Percentiles rank a stretch among this genome's conserved stretches.
phyloP scores from a whole-genome alignment of 30 jellyfish, hydroid and myxozoan genomes.

The Hydractinia echinata region DNA sequence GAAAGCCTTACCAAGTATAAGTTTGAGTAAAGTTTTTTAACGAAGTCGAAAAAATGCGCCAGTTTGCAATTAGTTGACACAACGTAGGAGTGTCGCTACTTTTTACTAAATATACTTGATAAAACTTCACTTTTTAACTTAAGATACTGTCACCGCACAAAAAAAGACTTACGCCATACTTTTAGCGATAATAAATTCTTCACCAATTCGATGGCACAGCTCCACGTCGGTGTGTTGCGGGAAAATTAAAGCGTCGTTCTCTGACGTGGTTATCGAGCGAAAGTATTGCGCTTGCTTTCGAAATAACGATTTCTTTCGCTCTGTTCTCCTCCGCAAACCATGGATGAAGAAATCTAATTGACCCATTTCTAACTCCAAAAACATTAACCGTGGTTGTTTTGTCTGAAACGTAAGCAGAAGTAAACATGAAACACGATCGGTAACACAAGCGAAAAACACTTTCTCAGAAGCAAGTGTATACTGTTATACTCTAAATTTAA shows the following conservation, averaged over 20 bases:
- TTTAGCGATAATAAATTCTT: constrained; percentile 31
- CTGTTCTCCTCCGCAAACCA: constrained; percentile 41
- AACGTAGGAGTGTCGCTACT: too few relatives aligned
- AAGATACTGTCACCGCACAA: too few relatives aligned
- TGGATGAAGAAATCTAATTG: constrained; percentile 83
- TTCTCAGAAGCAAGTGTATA: too few relatives aligned
- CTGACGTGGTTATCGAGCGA: constrained; percentile 56
- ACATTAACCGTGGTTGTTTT: constrained; percentile 39
- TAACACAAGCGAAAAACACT: too few relatives aligned
- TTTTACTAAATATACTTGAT: too few relatives aligned
- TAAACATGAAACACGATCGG: too few relatives aligned
- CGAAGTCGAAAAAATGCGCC: too few relatives aligned
- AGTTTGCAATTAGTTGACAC: too few relatives aligned
- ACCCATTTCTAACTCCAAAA: constrained; percentile 60
- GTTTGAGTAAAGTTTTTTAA: too few relatives aligned
- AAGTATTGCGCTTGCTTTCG: constrained; percentile 64
- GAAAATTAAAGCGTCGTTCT: constrained; percentile 62
- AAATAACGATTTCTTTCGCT: constrained; percentile 48
- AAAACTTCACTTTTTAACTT: too few relatives aligned
- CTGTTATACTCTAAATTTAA: too few relatives aligned
- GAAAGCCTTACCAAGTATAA: too few relatives aligned
- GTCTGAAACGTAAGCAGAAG: neutral
- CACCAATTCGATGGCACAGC: constrained; percentile 56
- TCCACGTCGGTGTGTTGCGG: constrained; percentile 49
- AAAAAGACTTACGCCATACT: neutral